Conservation (phyloP, 2,888 invertebrate genomes). For the Fabriciana adippe region DNA sequence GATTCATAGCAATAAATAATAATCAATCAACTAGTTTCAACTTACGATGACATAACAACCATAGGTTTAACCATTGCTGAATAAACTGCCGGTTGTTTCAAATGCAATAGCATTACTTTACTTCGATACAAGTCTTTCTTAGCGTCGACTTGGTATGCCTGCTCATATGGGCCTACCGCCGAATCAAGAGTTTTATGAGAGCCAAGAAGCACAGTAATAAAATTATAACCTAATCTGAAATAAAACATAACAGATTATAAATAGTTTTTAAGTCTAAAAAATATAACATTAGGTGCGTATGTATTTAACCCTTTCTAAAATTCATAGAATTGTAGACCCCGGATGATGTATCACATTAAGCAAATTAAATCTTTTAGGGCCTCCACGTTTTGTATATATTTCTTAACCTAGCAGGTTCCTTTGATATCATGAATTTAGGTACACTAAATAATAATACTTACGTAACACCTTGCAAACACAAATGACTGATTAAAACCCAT, state of each 20-base stretch:
- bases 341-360: too few relatives aligned
- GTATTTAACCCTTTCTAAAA: too few relatives aligned
- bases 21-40: conserved; percentile 31
- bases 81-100: conserved; percentile 81
- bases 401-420: too few relatives aligned
- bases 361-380: too few relatives aligned
- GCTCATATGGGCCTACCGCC: conserved; percentile 86
- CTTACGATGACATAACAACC: conserved; percentile 77
- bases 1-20: too few relatives aligned
- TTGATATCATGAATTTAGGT: too few relatives aligned
- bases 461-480: conserved; percentile 75
- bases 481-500: conserved; percentile 85
- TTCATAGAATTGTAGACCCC: too few relatives aligned
- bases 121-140: conserved; percentile 81
- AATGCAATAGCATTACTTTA: conserved; percentile 84
- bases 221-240: conserved; percentile 80
- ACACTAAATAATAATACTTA: conserved; percentile 48
- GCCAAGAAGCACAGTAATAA: conserved; percentile 86
- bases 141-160: conserved; percentile 84
- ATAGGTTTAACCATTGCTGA: conserved; percentile 86
- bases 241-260: conserved; percentile 15
- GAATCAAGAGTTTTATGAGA: conserved; percentile 82
- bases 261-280: not conserved
- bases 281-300: not conserved
- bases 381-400: too few relatives aligned